phyloP scores from a whole-genome alignment of 2,797 vertebrate genomes.

The Poeciliopsis infans region DNA sequence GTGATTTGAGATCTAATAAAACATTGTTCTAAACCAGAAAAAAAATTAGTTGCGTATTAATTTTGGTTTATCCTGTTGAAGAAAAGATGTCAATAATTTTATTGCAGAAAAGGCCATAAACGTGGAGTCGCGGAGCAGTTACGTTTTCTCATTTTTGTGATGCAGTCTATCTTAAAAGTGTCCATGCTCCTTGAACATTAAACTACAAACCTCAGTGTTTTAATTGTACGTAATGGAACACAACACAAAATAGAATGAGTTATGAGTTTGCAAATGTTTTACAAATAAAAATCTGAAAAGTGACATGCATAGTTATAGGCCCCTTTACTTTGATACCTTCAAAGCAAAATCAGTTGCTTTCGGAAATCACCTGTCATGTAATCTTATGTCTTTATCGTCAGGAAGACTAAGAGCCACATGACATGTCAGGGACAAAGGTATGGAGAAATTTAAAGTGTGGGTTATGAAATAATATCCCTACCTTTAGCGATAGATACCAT shows the following conservation, averaged over 20 bases:
- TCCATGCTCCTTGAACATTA: background rate
- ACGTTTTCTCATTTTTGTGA: background rate
- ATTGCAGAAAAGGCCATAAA: background rate
- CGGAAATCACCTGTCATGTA: background rate
- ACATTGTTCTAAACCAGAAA: background rate
- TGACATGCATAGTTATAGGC: background rate
- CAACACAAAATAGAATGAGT: background rate
- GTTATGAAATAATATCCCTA: background rate
- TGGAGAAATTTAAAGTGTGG: background rate
- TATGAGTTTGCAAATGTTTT: background rate
- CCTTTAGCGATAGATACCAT: background rate
- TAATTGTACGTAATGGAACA: background rate
- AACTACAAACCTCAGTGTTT: background rate
- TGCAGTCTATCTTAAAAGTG: background rate
- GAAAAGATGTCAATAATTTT: background rate
- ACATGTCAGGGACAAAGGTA: background rate
- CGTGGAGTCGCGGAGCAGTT: background rate
- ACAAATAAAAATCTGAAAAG: background rate
- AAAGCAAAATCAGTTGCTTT: background rate
- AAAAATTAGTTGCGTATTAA: background rate
- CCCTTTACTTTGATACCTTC: background rate
- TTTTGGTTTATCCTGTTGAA: background rate
- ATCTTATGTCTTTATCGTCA: background rate
- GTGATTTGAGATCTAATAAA: background rate
- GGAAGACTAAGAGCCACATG: background rate